These are phyloP conservation scores for Lampris incognitus DNA, from an alignment of 2,113 vertebrate genomes.

Conservation along the genomic window DNA sequence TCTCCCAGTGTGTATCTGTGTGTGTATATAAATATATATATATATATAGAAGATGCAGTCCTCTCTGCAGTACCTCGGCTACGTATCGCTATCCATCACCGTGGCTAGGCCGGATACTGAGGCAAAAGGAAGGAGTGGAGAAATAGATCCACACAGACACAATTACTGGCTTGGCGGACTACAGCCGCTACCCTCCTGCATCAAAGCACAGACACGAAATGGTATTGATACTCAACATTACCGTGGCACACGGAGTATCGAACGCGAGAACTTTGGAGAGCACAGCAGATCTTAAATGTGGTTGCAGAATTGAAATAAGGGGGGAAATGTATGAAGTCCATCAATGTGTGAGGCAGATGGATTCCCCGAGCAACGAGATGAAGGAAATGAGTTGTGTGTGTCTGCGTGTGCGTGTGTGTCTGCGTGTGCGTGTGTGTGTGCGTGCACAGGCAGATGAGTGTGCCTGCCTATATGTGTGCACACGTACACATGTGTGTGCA, in stretches of 20 bases:
- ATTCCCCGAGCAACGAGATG: not conserved
- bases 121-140: not conserved
- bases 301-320: not conserved
- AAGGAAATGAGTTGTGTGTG: slow-evolving; percentile 21
- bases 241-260: slow-evolving; percentile 32
- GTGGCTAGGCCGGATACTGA: not conserved
- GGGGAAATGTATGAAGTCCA: slow-evolving; percentile 14
- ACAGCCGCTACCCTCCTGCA: slow-evolving; percentile 18
- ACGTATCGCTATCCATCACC: too few species aligned
- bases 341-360: slow-evolving; percentile 3
- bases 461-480: slow-evolving; percentile 8
- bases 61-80: not conserved
- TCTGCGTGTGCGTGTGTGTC: slow-evolving; percentile 23
- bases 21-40: slow-evolving; percentile 8
- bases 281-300: not conserved
- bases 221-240: slow-evolving; percentile 31
- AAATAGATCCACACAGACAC: not conserved
- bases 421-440: slow-evolving; percentile 16
- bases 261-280: slow-evolving; percentile 2
- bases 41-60: not conserved
- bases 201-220: slow-evolving; percentile 55
- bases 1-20: slow-evolving; percentile 4
- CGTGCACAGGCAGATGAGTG: not conserved
- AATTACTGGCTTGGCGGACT: slow-evolving; percentile 18
- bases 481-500: slow-evolving; percentile 2